phyloP scores from a whole-genome alignment of 2,888 invertebrate species.

The Zeuzera pyrina region DNA sequence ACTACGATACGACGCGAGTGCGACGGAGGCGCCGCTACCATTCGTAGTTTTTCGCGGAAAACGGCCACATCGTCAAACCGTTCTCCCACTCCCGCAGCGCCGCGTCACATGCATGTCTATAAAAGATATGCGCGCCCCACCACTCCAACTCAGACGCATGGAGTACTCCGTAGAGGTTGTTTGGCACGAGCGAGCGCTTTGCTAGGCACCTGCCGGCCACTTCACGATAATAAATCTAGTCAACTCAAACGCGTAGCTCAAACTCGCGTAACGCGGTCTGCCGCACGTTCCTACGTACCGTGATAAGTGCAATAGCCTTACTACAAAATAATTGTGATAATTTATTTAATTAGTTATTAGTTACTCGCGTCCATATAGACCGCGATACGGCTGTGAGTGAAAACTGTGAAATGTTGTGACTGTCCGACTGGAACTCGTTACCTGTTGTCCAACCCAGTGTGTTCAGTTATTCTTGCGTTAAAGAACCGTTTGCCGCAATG shows the following conservation, averaged over 20 bases:
- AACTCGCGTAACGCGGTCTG: constrained; percentile 64
- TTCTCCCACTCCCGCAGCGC: constrained; percentile 25
- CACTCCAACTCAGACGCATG: constrained; percentile 72
- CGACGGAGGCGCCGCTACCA: constrained; percentile 40
- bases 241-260: constrained; percentile 68
- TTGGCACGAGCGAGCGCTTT: constrained; percentile 75
- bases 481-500: constrained; percentile 74
- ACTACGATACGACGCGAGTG: constrained; percentile 40
- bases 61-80: constrained; percentile 51
- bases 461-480: constrained; percentile 60
- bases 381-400: constrained; percentile 70
- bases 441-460: constrained; percentile 67
- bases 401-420: constrained; percentile 70
- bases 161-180: constrained; percentile 75
- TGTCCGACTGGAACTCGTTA: constrained; percentile 69
- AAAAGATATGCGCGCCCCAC: constrained; percentile 60
- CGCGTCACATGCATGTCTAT: constrained; percentile 60
- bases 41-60: constrained; percentile 68
- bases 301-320: constrained; percentile 72
- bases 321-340: constrained; percentile 65
- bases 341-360: constrained; percentile 68
- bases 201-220: constrained; percentile 75
- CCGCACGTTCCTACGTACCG: constrained; percentile 71
- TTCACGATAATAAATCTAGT: constrained; percentile 68
- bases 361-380: constrained; percentile 47